These are phyloP conservation scores for Caenorhabditis briggsae DNA, from an alignment of 1,140 invertebrate genomes.

Conservation along the genomic window DNA sequence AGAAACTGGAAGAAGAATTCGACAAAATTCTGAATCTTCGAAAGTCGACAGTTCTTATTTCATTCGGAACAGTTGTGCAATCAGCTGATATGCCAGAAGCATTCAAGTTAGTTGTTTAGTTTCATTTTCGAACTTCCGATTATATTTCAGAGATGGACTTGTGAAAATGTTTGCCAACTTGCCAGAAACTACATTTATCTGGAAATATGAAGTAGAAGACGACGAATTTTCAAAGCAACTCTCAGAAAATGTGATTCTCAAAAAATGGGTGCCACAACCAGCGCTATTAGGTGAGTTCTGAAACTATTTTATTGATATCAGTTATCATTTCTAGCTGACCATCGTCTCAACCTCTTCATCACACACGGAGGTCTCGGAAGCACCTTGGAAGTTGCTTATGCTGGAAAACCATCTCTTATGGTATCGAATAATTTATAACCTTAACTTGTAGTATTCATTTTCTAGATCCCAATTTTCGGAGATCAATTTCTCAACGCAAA, in stretches of 20 bases:
- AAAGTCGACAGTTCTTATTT: slow-evolving; percentile 60
- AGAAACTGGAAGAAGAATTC: slow-evolving; percentile 31
- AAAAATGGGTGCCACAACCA: slow-evolving; percentile 42
- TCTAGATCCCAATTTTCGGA: slow-evolving; percentile 67
- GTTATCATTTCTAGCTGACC: slow-evolving; percentile 66
- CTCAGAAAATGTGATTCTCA: slow-evolving; percentile 60
- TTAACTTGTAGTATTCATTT: not conserved
- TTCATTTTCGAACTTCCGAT: too few relatives aligned
- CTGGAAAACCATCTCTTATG: slow-evolving; percentile 69
- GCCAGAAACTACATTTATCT: slow-evolving; percentile 12
- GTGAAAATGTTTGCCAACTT: slow-evolving; percentile 31
- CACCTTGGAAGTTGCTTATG: slow-evolving; percentile 66
- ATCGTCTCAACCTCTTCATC: slow-evolving; percentile 66
- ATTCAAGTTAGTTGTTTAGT: not conserved
- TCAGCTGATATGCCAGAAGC: slow-evolving; percentile 20
- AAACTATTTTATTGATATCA: not conserved
- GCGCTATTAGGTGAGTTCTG: slow-evolving; percentile 56
- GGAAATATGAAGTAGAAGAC: slow-evolving; percentile 16
- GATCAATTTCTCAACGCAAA: slow-evolving; percentile 67
- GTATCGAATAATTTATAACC: not conserved
- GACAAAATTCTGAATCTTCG: slow-evolving; percentile 56
- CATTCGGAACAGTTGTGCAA: slow-evolving; percentile 63
- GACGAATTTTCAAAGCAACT: slow-evolving; percentile 7
- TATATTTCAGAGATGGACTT: slow-evolving; percentile 5
- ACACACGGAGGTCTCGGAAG: slow-evolving; percentile 71